Conservation (phyloP, 2,113 vertebrate genomes). For the Dendrocopos noguchii region DNA sequence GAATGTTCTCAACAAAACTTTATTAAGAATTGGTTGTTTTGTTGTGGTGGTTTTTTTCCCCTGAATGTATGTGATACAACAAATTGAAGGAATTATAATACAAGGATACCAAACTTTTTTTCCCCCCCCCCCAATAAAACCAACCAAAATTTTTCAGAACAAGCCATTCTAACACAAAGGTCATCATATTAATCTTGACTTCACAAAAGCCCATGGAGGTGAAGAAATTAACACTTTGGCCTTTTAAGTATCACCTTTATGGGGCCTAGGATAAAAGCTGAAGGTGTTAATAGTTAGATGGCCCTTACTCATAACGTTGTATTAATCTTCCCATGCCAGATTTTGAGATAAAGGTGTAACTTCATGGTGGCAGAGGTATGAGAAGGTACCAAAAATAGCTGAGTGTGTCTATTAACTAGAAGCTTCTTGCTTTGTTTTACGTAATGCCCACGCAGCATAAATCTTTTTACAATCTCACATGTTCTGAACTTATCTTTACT, state of each 20-base stretch:
- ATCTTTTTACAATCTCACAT: background rate
- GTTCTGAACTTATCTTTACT: background rate
- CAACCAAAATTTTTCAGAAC: conserved; percentile 5
- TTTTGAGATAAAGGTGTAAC: background rate
- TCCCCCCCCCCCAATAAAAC: background rate
- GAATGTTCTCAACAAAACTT: background rate
- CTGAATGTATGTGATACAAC: background rate
- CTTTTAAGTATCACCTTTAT: background rate
- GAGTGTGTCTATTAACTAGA: background rate
- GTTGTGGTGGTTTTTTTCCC: background rate
- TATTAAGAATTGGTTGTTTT: background rate
- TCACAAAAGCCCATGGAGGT: background rate
- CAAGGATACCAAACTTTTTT: background rate
- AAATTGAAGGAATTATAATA: background rate
- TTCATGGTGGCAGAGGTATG: background rate
- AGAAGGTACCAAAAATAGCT: background rate
- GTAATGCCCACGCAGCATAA: background rate
- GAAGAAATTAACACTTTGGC: background rate
- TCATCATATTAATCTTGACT: background rate
- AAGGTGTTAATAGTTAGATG: background rate
- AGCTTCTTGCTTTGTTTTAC: background rate
- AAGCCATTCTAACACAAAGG: background rate
- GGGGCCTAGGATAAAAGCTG: background rate
- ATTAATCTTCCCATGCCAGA: background rate
- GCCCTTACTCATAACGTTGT: background rate